These are phyloP conservation scores for Engraulis encrasicolus DNA, from an alignment of 2,113 vertebrate genomes.

Conservation along the genomic window DNA sequence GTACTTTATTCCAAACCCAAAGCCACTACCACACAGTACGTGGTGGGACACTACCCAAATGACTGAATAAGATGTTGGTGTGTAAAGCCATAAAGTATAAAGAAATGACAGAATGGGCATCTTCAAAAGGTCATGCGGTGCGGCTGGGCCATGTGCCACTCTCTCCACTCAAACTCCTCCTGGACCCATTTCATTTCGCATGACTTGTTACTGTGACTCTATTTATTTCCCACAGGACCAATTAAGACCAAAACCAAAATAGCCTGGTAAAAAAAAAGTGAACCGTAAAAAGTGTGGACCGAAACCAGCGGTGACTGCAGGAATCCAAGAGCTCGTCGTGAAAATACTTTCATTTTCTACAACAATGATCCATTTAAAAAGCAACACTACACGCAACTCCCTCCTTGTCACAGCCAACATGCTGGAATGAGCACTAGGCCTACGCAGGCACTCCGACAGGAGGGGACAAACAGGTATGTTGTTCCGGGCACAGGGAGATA, in stretches of 20 bases:
- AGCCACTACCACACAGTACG: no score
- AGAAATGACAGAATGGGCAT: background rate
- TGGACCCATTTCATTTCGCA: background rate
- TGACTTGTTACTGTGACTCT: background rate
- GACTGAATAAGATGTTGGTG: no score
- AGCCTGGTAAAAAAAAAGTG: background rate
- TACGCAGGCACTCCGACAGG: no score
- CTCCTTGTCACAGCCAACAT: background rate
- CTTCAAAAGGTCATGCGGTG: background rate
- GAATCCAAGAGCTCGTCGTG: background rate
- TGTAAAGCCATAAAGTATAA: no score
- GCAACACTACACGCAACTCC: no score
- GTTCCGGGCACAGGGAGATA: no score
- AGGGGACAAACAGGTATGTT: no score
- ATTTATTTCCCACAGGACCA: background rate
- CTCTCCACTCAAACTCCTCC: background rate
- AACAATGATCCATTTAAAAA: background rate
- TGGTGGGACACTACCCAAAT: no score
- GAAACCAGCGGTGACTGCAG: background rate
- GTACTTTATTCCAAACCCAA: no score
- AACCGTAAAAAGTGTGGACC: background rate
- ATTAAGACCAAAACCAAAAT: background rate
- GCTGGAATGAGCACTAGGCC: background rate
- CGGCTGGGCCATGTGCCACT: background rate
- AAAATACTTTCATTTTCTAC: background rate